These are phyloP conservation scores for Molossus alvarezi DNA, from an alignment of 2,797 vertebrate genomes.

Conservation along the genomic window DNA sequence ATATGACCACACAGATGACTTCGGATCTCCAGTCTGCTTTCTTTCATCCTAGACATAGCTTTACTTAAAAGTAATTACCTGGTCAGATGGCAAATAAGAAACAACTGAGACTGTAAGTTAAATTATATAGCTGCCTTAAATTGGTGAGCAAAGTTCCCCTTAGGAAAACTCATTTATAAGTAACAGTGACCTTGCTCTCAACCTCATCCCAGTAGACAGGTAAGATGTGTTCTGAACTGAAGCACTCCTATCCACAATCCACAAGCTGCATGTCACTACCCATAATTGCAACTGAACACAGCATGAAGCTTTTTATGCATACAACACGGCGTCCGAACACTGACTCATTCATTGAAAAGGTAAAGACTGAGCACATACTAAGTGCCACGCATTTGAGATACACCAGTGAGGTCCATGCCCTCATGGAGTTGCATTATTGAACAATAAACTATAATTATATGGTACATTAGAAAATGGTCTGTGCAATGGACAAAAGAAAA, in stretches of 20 bases:
- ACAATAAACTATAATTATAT: background rate
- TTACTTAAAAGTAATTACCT: conserved; percentile 53
- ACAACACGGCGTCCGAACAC: rapidly evolving
- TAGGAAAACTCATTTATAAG: conserved; percentile 34
- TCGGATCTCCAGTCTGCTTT: background rate
- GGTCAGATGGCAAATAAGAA: conserved; percentile 56
- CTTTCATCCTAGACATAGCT: background rate
- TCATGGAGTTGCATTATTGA: background rate
- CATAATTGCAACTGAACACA: background rate
- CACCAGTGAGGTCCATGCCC: background rate
- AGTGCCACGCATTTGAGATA: background rate
- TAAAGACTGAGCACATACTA: background rate
- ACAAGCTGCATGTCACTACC: background rate
- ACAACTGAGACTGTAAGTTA: background rate
- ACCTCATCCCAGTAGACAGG: background rate
- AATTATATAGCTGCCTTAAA: conserved; percentile 7
- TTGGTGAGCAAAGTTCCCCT: conserved; percentile 35
- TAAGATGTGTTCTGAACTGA: background rate
- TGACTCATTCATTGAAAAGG: background rate
- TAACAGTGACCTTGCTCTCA: background rate
- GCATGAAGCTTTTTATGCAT: background rate
- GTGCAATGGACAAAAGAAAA: background rate
- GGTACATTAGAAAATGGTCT: background rate
- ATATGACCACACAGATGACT: background rate
- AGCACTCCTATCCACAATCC: background rate